Percentiles rank a stretch among this genome's conserved stretches.
These are phyloP conservation scores for Oxygymnocypris stewartii DNA, from an alignment of 2,113 vertebrate genomes.

Conservation along the genomic window DNA sequence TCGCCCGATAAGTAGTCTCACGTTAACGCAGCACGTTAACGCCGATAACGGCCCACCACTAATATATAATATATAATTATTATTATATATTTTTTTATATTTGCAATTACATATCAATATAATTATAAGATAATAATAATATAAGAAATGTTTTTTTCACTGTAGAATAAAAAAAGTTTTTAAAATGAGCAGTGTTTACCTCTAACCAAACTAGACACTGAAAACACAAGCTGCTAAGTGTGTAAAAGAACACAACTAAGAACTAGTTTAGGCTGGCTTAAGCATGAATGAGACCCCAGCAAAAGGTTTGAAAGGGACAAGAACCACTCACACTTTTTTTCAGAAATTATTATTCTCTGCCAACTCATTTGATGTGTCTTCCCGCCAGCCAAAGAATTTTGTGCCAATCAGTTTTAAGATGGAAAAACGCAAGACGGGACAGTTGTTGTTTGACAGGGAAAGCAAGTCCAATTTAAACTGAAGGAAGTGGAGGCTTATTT, in stretches of 20 bases:
- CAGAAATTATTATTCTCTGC: conserved; percentile 7
- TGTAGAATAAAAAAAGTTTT: no score
- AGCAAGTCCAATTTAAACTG: conserved; percentile 20
- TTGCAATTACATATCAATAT: no score
- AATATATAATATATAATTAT: no score
- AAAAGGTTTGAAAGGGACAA: background rate
- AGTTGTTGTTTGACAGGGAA: conserved; percentile 21
- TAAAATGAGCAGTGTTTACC: background rate
- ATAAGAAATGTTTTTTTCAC: no score
- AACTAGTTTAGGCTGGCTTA: background rate
- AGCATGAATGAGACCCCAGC: background rate
- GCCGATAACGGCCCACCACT: no score
- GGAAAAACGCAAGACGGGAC: background rate
- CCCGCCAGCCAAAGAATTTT: background rate
- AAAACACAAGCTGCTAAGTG: background rate
- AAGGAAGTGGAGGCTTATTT: conserved; percentile 19
- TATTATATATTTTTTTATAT: no score
- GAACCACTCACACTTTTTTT: background rate
- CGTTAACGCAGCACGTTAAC: no score
- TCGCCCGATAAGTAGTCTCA: no score
- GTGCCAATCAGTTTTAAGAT: conserved; percentile 8
- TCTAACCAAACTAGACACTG: background rate
- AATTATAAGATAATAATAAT: no score
- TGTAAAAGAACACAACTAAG: background rate
- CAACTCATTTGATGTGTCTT: background rate